Evolutionary conservation across 2,113 vertebrate species (phyloP).

Genomic region (Tauraco erythrolophus): DNA sequence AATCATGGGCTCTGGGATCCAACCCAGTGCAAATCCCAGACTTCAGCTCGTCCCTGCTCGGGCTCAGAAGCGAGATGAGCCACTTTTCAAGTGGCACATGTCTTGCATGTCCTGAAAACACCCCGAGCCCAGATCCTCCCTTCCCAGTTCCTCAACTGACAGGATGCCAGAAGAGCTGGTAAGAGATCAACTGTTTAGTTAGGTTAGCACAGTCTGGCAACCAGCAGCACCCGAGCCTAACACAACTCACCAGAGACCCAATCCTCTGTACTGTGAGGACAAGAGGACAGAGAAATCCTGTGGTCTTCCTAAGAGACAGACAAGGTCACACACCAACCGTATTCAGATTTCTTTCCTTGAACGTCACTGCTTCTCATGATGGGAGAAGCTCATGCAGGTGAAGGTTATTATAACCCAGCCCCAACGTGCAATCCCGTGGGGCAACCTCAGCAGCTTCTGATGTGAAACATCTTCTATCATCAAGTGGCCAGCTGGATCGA

Average conservation of each 20-base stretch:
- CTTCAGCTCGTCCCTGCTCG: neutral
- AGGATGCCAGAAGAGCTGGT: neutral
- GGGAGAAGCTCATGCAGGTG: neutral
- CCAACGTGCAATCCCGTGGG: neutral
- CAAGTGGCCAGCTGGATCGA: neutral
- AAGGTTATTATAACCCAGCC: neutral
- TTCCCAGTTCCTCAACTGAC: neutral
- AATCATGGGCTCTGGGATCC: neutral
- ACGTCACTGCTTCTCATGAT: neutral
- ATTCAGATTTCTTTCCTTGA: neutral
- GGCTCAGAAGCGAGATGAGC: neutral
- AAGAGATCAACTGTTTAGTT: neutral
- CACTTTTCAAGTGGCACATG: neutral
- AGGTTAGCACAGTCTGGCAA: neutral
- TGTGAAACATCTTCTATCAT: neutral
- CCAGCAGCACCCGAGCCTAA: neutral
- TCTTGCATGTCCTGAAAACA: constrained; percentile 32
- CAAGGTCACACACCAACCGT: neutral
- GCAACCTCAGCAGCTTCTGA: neutral
- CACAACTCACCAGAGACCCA: neutral
- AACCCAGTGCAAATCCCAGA: neutral
- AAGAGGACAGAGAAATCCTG: neutral
- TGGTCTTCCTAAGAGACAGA: neutral
- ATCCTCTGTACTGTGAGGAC: neutral
- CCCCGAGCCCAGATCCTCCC: neutral